phyloP scores from a whole-genome alignment of 64 coral and sea anemone genomes.

The Cladopsammia gracilis region DNA sequence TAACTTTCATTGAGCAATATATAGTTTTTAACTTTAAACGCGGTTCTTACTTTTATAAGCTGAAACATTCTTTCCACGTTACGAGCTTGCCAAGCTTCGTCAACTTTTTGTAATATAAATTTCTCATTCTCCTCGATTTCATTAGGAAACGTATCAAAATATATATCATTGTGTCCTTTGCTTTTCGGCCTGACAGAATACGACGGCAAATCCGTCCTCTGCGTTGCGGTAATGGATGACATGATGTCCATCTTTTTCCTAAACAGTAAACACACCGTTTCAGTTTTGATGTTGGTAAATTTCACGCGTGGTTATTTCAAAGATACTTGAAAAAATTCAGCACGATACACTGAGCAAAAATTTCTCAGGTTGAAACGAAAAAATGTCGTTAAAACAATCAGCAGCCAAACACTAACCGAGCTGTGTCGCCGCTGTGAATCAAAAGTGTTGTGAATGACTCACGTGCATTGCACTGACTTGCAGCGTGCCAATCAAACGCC shows the following conservation, averaged over 20 bases:
- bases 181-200: background rate
- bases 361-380: background rate
- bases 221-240: background rate
- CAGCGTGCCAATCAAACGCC: constrained; percentile 37
- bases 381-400: background rate
- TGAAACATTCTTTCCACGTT: constrained; percentile 16
- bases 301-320: background rate
- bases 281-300: constrained; percentile 4
- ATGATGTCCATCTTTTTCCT: background rate
- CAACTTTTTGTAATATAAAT: constrained; percentile 15
- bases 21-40: background rate
- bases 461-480: background rate
- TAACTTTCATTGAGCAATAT: background rate
- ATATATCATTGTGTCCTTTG: background rate
- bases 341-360: background rate
- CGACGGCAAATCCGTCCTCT: background rate
- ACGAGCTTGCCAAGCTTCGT: constrained; percentile 25
- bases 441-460: background rate
- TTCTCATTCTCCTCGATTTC: background rate
- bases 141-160: constrained; percentile 2
- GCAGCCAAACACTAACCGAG: background rate
- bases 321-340: background rate
- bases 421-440: background rate
- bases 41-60: constrained; percentile 18
- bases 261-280: background rate